phyloP scores from a whole-genome alignment of 2,888 invertebrate genomes.

The Pinctada fucata region DNA sequence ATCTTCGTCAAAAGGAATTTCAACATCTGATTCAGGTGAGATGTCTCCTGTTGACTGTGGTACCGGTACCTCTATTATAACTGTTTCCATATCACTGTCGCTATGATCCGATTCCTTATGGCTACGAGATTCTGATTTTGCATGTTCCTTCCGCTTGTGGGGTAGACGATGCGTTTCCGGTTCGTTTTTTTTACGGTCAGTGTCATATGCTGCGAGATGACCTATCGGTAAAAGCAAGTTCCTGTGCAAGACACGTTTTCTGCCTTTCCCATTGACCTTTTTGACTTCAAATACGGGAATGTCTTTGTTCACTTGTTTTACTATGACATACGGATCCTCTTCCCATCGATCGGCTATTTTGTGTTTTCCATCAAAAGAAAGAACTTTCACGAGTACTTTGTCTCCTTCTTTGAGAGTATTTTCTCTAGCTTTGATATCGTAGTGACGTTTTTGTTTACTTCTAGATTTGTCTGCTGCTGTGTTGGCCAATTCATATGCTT shows the following conservation, averaged over 20 bases:
- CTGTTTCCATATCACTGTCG: too few relatives aligned
- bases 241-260: conserved; percentile 10
- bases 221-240: neutral
- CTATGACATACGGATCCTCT: conserved; percentile 20
- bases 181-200: too few relatives aligned
- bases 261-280: conserved; percentile 7
- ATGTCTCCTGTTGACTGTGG: too few relatives aligned
- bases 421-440: conserved; percentile 24
- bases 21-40: too few relatives aligned
- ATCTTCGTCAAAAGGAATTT: too few relatives aligned
- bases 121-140: too few relatives aligned
- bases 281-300: conserved; percentile 29
- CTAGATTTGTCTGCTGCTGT: neutral
- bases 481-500: conserved; percentile 7
- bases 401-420: conserved; percentile 16
- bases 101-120: too few relatives aligned
- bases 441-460: conserved; percentile 21
- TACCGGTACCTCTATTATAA: too few relatives aligned
- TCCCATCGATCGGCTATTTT: conserved; percentile 28
- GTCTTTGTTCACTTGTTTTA: conserved; percentile 17
- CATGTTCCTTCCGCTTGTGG: too few relatives aligned
- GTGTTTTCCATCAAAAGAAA: conserved; percentile 23
- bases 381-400: conserved; percentile 25
- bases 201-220: too few relatives aligned
- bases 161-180: too few relatives aligned